Percentiles rank a stretch among this genome's conserved stretches.
These are phyloP conservation scores for Cinclus cinclus DNA, from an alignment of 2,113 vertebrate species.

Conservation along the genomic window DNA sequence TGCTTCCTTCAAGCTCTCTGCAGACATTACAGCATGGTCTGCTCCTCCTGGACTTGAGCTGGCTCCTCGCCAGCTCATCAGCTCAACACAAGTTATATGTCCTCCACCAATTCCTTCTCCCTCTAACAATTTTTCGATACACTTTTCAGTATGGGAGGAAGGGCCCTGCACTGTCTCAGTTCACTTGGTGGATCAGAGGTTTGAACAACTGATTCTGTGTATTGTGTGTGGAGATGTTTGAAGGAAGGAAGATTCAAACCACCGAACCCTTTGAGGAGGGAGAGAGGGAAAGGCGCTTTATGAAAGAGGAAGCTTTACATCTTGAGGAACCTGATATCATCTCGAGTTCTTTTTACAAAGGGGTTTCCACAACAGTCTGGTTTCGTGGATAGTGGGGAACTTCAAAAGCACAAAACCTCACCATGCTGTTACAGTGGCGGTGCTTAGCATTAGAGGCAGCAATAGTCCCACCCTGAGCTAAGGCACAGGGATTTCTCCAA, in stretches of 20 bases:
- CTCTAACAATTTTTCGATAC: not conserved
- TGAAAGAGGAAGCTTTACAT: not conserved
- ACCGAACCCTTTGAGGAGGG: not conserved
- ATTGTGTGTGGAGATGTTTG: not conserved
- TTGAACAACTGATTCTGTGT: not conserved
- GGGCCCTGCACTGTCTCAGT: accelerated
- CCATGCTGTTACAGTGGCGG: not conserved
- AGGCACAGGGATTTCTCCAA: not conserved
- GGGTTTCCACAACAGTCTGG: not conserved
- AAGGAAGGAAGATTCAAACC: not conserved
- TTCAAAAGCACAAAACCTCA: not conserved
- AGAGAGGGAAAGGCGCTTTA: not conserved
- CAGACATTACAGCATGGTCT: not conserved
- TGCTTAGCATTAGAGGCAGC: not conserved
- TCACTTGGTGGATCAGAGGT: not conserved
- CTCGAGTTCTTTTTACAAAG: not conserved
- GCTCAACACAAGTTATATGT: not conserved
- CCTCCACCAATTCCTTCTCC: not conserved
- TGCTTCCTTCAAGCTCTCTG: not conserved
- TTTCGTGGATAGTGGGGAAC: not conserved
- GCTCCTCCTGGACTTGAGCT: not conserved
- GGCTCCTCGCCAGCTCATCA: not conserved
- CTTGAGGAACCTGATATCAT: accelerated
- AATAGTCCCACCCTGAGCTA: not conserved
- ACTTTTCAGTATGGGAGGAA: not conserved